phyloP scores from a whole-genome alignment of 2,113 vertebrate genomes.

The Trinectes maculatus region DNA sequence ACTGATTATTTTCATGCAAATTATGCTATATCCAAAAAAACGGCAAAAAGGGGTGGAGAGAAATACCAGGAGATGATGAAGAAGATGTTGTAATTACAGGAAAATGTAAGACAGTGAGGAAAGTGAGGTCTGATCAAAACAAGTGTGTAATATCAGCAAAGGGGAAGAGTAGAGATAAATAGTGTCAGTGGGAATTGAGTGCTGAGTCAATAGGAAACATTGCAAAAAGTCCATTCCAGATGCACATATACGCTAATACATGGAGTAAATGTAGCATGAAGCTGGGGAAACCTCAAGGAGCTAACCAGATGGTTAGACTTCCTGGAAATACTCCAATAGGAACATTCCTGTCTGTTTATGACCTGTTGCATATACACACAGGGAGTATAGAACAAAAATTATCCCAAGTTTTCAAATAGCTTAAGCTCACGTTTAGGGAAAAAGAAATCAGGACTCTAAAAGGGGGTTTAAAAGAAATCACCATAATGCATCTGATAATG shows the following conservation, averaged over 20 bases:
- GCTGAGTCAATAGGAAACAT: slow-evolving; percentile 57
- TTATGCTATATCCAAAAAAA: slow-evolving; percentile 11
- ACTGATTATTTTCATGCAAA: slow-evolving; percentile 34
- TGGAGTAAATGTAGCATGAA: slow-evolving; percentile 74
- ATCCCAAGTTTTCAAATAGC: slow-evolving; percentile 58
- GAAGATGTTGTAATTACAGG: slow-evolving; percentile 25
- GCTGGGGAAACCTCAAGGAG: slow-evolving; percentile 67
- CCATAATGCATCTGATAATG: slow-evolving; percentile 6
- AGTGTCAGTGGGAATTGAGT: slow-evolving; percentile 15
- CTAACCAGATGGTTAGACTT: slow-evolving; percentile 72
- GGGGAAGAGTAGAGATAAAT: slow-evolving; percentile 4
- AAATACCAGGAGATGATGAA: background rate
- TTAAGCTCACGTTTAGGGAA: slow-evolving; percentile 30
- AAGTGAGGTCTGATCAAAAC: slow-evolving; percentile 22
- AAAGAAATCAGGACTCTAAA: slow-evolving; percentile 15
- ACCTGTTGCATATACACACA: slow-evolving; percentile 71
- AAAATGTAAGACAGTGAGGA: slow-evolving; percentile 12
- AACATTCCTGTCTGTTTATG: slow-evolving; percentile 83
- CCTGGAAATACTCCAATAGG: slow-evolving; percentile 75
- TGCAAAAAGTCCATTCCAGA: slow-evolving; percentile 47
- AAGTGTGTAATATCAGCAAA: slow-evolving; percentile 23
- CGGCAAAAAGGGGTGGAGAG: background rate
- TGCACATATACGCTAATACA: slow-evolving; percentile 52
- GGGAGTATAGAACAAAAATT: slow-evolving; percentile 54
- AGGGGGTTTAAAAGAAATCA: slow-evolving; percentile 17